Evolutionary conservation across 2,888 invertebrate species (phyloP).

Genomic region (Papilio demoleus): DNA sequence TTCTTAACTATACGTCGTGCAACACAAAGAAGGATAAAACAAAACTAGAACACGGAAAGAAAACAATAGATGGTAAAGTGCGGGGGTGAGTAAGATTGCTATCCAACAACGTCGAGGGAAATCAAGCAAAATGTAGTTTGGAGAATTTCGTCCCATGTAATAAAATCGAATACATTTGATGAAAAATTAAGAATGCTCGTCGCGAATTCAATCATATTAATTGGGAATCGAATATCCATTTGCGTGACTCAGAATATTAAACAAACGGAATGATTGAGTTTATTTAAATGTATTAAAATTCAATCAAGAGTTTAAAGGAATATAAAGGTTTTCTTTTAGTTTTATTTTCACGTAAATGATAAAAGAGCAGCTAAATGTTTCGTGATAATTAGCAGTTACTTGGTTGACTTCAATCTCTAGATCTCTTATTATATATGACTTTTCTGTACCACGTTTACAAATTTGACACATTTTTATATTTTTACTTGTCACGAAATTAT

Average conservation of each 20-base stretch:
- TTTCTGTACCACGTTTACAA: background rate
- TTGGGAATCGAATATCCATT: conserved; percentile 15
- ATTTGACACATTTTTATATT: too few species aligned
- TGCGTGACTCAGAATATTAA: conserved; percentile 25
- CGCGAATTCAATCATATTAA: conserved; percentile 19
- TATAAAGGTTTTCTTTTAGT: background rate
- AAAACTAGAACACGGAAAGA: conserved; percentile 21
- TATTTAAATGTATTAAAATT: conserved; percentile 5
- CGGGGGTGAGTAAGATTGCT: conserved; percentile 1
- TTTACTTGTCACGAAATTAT: too few species aligned
- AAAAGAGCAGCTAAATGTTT: background rate
- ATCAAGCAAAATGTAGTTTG: conserved; percentile 18
- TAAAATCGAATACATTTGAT: conserved; percentile 16
- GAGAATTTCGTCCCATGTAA: conserved; percentile 5
- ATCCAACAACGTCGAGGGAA: conserved; percentile 25
- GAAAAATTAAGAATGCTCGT: conserved; percentile 6
- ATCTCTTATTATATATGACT: too few species aligned
- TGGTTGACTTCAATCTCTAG: too few species aligned
- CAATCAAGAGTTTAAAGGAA: background rate
- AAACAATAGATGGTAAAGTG: conserved; percentile 14
- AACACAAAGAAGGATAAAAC: background rate
- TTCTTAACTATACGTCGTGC: background rate
- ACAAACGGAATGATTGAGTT: background rate
- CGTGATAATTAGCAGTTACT: background rate
- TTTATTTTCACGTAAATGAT: background rate